Conservation (phyloP, 2,888 invertebrate species). For the Luffia ferchaultella region DNA sequence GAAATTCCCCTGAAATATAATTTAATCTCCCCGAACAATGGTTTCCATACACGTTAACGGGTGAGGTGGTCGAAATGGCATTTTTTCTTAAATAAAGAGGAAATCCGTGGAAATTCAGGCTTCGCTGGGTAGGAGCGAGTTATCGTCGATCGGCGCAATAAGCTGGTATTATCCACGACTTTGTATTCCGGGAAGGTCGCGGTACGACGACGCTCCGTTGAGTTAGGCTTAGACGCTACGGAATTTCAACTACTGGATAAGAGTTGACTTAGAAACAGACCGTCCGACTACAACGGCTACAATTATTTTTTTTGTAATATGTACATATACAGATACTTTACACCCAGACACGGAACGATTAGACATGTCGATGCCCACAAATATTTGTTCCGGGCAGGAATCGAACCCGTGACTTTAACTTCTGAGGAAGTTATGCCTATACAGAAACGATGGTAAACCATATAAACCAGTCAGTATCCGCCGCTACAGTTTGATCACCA, state of each 20-base stretch:
- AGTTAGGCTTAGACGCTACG: slow-evolving; percentile 1
- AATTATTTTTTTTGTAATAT: no score
- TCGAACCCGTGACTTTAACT: no score
- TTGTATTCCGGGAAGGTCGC: slow-evolving; percentile 8
- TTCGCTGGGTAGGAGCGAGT: slow-evolving; percentile 7
- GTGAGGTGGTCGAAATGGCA: slow-evolving; percentile 18
- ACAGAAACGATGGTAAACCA: no score
- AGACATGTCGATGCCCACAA: no score
- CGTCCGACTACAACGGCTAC: no score
- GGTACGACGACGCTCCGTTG: slow-evolving; percentile 7
- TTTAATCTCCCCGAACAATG: slow-evolving; percentile 49
- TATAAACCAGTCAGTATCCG: no score
- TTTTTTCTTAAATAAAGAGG: slow-evolving; percentile 22
- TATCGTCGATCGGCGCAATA: slow-evolving; percentile 8
- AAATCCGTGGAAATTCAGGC: slow-evolving; percentile 11
- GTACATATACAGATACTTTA: no score
- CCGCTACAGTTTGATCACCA: no score
- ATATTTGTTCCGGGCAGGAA: no score
- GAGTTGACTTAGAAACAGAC: no score
- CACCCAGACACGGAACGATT: no score
- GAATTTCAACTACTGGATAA: slow-evolving; percentile 1
- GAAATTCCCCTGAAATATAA: slow-evolving; percentile 47
- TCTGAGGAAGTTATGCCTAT: no score
- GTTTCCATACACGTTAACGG: slow-evolving; percentile 8
- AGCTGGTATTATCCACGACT: slow-evolving; percentile 6